Evolutionary conservation across 2,113 vertebrate genomes (phyloP), one percentile per base, ranked within the genome.

Genomic region (Cyrtonyx montezumae): DNA sequence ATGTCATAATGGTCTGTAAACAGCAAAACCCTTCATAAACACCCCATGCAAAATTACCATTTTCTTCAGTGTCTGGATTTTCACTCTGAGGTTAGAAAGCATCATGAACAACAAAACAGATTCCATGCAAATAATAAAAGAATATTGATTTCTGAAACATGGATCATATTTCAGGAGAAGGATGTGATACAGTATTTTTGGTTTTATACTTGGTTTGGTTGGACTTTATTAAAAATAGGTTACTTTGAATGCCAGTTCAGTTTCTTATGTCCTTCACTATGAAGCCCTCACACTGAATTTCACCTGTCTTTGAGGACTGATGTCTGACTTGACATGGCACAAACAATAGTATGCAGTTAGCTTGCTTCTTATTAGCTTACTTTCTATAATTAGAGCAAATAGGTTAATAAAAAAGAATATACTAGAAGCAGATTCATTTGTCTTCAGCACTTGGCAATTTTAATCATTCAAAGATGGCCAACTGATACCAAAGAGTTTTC

Each of bases 101-200:
- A 77, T 43, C n/a, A 74, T n/a, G 16, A 79, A 21, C 26, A 78
- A 71, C 32, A 84, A 70, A 66, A 76, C 0, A 23, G 49, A 42
- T n/a, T 49, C 62, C 25, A 12, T 68, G 69, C 84, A 92, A 45
- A 70, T 55, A 73, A 68, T 75, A 85, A 88, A 0, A 79, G 63
- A 92, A 92, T 53, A 21, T 21, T 88, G n/a, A 66, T 88, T 84
- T 90, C 14, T 66, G 36, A 94, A 79, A 79, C 17, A 61, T 5
- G 8, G 69, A 88, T 58, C 14, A 56, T 81, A 11, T 40, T 84
- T 84, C 34, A 71, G 53, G 30, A 73, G 40, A 81, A 86, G 21
- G 8, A 28, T 81, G 32, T 43, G 46, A 59, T 66, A 30, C 5
- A 63, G 21, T 12, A 70, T 9, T 68, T 76, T 32, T 49, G 51